Conservation (phyloP, 2,797 vertebrate genomes). For the Spinus pinus region DNA sequence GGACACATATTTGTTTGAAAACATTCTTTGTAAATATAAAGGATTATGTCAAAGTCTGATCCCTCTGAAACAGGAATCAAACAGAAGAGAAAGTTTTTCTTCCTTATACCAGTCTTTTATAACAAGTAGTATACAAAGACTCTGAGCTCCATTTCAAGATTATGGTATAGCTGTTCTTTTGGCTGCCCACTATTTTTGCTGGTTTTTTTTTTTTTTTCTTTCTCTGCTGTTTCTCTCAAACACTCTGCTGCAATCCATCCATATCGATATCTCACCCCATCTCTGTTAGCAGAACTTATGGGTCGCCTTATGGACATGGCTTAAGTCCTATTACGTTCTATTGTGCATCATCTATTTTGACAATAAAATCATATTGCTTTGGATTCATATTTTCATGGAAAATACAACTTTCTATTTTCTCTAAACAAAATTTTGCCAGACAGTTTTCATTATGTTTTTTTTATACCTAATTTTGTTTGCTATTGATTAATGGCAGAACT, state of each 20-base stretch:
- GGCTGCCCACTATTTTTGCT: neutral
- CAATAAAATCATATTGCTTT: neutral
- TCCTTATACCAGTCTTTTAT: neutral
- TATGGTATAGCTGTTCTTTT: neutral
- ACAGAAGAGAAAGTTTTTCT: neutral
- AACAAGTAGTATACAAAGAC: neutral
- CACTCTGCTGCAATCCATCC: neutral
- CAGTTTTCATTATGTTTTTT: neutral
- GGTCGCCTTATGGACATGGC: neutral
- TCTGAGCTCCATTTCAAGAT: neutral
- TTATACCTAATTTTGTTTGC: neutral
- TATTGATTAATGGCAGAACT: neutral
- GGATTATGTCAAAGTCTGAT: neutral
- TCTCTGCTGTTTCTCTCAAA: neutral
- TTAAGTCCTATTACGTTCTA: neutral
- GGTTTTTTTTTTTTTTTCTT: rapidly evolving
- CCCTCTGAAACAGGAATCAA: neutral
- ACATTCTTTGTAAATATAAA: neutral
- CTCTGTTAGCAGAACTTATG: neutral
- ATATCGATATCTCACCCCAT: rapidly evolving
- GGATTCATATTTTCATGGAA: neutral
- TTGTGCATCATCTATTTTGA: neutral
- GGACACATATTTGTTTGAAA: neutral
- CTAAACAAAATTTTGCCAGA: neutral
- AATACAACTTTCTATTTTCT: neutral